Base-by-base conservation (phyloP, 2,888 invertebrate species). In the Macrosiphum euphorbiae region DNA sequence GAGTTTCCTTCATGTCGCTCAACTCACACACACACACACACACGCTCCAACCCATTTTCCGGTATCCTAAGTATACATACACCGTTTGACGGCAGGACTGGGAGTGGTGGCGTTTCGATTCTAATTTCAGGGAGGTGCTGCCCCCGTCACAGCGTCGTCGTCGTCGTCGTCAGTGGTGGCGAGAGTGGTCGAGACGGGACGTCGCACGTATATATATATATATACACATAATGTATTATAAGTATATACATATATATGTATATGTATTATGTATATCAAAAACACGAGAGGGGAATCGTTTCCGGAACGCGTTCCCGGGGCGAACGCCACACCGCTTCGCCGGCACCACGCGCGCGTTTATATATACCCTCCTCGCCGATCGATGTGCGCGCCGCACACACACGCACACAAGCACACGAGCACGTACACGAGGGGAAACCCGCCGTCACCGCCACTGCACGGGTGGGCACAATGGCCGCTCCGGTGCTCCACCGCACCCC, bases 231-330 rank as follows among this genome's bases (percentile, higher is more conserved):
- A 86, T 86, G n/a, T 67, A 67, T 67, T 67, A n/a, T 67, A 61
- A 28, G 28, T 61, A 61, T n/a, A 67, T 67, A 67, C 16, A 67
- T 67, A 67, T 13, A 4, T 13, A 7, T 16, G n/a, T n/a, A n/a
- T 78, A 20, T 78, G 35, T 78, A 35, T 85, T 50, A n/a, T 24
- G 44, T 58, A n/a, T 85, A 85, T 91, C 91, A 55, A 91, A 91
- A 91, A 67, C 67, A 78, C 78, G 55, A 88, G 92, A 92, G 92
- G 88, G 92, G 88, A 92, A 92, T 92, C 92, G 88, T 67, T 92
- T 92, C 88, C 67, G 92, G 88, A 52, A 92, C 92, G 78, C 67
- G 85, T 92, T 78, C 52, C 92, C 88, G 92, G 87, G 91, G 35
- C 84, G 44, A 86, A 91, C 85, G 84, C 78, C 86, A 91, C 55